Evolutionary conservation across 1,140 invertebrate genomes (phyloP).

Genomic region (Brachionus plicatilis): DNA sequence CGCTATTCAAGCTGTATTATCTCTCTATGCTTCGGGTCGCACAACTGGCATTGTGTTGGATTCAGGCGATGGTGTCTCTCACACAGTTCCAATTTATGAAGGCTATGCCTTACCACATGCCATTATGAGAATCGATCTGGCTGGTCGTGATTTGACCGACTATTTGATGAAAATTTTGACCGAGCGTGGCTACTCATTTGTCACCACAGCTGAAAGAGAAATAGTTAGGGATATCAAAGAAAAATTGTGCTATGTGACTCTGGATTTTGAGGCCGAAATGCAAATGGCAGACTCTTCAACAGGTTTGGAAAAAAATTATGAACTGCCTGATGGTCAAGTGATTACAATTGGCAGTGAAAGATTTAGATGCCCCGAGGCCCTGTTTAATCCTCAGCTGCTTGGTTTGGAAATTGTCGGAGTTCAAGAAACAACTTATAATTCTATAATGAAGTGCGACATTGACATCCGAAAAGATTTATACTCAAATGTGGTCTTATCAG

Average conservation of each 20-base stretch:
- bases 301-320: constrained; percentile 85
- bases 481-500: constrained; percentile 58
- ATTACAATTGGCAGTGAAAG: constrained; percentile 55
- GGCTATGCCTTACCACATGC: constrained; percentile 68
- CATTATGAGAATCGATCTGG: constrained; percentile 79
- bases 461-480: constrained; percentile 57
- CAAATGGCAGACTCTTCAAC: constrained; percentile 81
- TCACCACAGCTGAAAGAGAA: constrained; percentile 67
- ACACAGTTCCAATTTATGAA: constrained; percentile 83
- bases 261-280: constrained; percentile 75
- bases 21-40: constrained; percentile 79
- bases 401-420: constrained; percentile 55
- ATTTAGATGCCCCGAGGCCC: constrained; percentile 70
- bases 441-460: constrained; percentile 58
- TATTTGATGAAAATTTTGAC: constrained; percentile 78
- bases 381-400: constrained; percentile 68
- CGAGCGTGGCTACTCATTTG: constrained; percentile 47
- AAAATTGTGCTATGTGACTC: constrained; percentile 56
- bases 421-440: constrained; percentile 54
- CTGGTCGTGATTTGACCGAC: constrained; percentile 87
- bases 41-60: constrained; percentile 83
- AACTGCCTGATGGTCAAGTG: constrained; percentile 80
- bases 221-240: constrained; percentile 82
- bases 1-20: constrained; percentile 76
- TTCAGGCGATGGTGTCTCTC: constrained; percentile 78